Evolutionary conservation across 2,797 vertebrate species (phyloP).

Genomic region (Pangasius larnaudii): DNA sequence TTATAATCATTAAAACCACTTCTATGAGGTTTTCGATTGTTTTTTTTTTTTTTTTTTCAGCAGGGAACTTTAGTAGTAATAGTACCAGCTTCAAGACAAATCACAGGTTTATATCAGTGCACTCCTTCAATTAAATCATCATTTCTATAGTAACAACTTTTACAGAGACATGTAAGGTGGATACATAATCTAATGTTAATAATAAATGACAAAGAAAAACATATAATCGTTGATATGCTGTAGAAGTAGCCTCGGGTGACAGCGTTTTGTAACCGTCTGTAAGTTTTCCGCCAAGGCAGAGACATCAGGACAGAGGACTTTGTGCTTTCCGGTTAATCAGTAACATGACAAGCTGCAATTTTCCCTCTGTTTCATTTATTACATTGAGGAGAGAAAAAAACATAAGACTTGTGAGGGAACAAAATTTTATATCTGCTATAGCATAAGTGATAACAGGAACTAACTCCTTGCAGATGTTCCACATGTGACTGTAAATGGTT

Average conservation of each 20-base stretch:
- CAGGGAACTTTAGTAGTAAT: neutral
- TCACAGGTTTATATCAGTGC: neutral
- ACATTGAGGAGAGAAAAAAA: neutral
- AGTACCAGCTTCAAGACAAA: neutral
- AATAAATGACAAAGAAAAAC: neutral
- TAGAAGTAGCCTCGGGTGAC: too few relatives aligned
- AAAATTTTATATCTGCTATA: neutral
- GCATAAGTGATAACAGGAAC: neutral
- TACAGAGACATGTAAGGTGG: neutral
- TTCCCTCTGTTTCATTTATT: neutral
- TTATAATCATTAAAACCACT: too few relatives aligned
- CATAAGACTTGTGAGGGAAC: neutral
- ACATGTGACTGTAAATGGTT: neutral
- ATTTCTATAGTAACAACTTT: neutral
- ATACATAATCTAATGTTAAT: neutral
- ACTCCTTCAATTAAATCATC: neutral
- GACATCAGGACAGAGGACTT: neutral
- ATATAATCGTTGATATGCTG: neutral
- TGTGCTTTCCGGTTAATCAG: conserved; percentile 11
- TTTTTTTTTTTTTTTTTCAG: too few relatives aligned
- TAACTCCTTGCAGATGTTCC: neutral
- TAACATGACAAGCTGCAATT: neutral
- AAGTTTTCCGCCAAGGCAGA: neutral
- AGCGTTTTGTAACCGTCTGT: neutral
- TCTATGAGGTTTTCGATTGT: too few relatives aligned